Percentiles rank a stretch among this genome's conserved stretches.
These are phyloP conservation scores for Penaeus monodon DNA, from an alignment of 2,888 invertebrate genomes.

Conservation along the genomic window DNA sequence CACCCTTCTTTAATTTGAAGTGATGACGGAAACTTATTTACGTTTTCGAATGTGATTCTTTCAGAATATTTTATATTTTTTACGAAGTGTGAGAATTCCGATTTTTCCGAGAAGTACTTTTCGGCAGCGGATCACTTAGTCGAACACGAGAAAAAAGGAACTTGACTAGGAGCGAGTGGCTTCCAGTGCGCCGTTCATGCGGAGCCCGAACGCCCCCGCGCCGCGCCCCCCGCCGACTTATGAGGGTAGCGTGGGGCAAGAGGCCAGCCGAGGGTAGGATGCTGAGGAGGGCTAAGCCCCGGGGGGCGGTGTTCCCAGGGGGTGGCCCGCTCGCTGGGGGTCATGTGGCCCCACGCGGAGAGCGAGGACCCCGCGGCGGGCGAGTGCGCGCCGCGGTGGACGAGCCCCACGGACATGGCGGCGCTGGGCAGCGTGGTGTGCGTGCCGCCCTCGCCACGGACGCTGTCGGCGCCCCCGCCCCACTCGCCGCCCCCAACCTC, in stretches of 20 bases:
- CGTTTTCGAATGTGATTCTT: too few species aligned
- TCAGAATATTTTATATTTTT: too few species aligned
- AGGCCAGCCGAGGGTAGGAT: conserved; percentile 4
- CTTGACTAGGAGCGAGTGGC: too few species aligned
- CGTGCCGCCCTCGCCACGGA: conserved; percentile 52
- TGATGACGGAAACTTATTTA: too few species aligned
- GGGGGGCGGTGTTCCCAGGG: conserved; percentile 51
- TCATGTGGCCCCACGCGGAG: conserved; percentile 58
- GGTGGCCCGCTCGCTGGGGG: conserved; percentile 60
- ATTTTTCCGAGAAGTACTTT: too few species aligned
- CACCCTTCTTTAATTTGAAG: background rate
- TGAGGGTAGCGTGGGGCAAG: background rate
- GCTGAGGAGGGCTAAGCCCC: conserved; percentile 53
- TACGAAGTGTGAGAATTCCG: too few species aligned
- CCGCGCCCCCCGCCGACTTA: background rate
- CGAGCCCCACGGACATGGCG: conserved; percentile 64
- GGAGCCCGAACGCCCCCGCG: background rate
- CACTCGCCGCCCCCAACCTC: background rate
- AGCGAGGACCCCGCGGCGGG: conserved; percentile 29
- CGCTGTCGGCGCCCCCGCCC: conserved; percentile 25
- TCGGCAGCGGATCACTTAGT: too few species aligned
- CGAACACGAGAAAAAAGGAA: too few species aligned
- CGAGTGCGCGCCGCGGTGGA: conserved; percentile 59
- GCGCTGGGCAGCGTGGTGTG: conserved; percentile 57
- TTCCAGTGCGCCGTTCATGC: too few species aligned